Base-by-base conservation (phyloP, 2,888 invertebrate species). In the Drosophila recens region DNA sequence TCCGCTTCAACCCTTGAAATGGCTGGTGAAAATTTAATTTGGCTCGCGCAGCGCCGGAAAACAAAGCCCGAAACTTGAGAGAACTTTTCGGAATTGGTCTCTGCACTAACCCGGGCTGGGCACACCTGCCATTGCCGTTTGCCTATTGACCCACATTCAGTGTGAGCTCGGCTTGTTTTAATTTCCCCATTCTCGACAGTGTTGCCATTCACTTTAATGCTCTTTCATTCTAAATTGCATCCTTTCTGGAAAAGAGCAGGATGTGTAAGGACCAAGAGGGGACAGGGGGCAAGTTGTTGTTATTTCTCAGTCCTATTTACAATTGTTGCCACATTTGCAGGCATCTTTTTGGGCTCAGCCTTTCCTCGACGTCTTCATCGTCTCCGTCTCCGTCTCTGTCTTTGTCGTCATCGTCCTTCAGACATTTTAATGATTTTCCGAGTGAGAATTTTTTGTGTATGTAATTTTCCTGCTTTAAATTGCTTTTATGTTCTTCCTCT, bases 341-440 rank as follows among this genome's bases (percentile, higher is more conserved):
- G 48, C 75, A 67, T 69, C 68, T 68, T 79, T 79, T 77, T 68
- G 53, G 76, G 57, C 63, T 17, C 46, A 2, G 20, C 15, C 36
- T 33, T 4, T 10, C 23, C 43, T 45, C 56, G n/a, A 23, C 40
- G 13, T 27, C 10, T 15, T 15, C 23, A 10, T 17, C 3, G 20
- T n/a, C 59, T 46, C 13, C 34, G 34, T 73, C 23, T 23, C 13
- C 36, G 30, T 74, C 23, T 23, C 13, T 23, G 34, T 74, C 64
- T 33, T 54, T 59, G 49, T 71, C 70, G 67, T 81, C 76, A 56
- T 72, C 76, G 70, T 82, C 76, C 82, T 75, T 74, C 79, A 80
- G 86, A 82, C 86, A 53, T 74, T 82, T 82, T 85, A 86, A 86
- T 86, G 87, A 85, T 85, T 85, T 86, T 86, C 79, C 71, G 73